Percentiles rank a stretch among this genome's conserved stretches.
These are phyloP conservation scores for Hydra vulgaris DNA, from an alignment of 30 jellyfish, hydroid and myxozoan species.

Conservation along the genomic window DNA sequence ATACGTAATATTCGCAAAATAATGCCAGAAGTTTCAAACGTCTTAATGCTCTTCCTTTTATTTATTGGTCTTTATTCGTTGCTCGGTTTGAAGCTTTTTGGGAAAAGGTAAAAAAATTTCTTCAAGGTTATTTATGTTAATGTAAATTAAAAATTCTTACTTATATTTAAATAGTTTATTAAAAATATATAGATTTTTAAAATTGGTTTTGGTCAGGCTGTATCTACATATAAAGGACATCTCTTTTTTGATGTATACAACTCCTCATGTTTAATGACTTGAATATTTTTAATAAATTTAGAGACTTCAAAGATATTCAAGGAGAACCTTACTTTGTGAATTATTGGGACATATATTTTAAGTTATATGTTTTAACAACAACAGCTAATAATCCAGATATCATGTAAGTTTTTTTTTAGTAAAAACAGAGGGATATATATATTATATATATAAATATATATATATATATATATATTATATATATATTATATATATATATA, in stretches of 20 bases:
- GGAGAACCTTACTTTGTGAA: slow-evolving; percentile 59
- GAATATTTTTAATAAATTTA: too few species aligned
- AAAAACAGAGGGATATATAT: background rate
- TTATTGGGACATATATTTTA: slow-evolving; percentile 69
- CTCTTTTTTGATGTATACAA: too few species aligned
- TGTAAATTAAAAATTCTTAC: too few species aligned
- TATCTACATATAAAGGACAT: too few species aligned
- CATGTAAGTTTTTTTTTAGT: slow-evolving; percentile 43
- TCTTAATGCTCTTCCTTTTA: slow-evolving; percentile 49
- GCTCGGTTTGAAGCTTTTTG: slow-evolving; percentile 78
- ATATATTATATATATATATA: too few species aligned
- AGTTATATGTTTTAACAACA: slow-evolving; percentile 75
- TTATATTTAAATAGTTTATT: too few species aligned
- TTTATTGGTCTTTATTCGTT: slow-evolving; percentile 77
- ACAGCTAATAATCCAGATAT: slow-evolving; percentile 93
- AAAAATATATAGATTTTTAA: too few species aligned
- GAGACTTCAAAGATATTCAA: slow-evolving; percentile 32
- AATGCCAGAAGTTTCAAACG: slow-evolving; percentile 78
- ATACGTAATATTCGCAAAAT: slow-evolving; percentile 80
- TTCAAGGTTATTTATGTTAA: too few species aligned
- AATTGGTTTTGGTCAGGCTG: too few species aligned
- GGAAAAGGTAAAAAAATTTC: slow-evolving; percentile 40
- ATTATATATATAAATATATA: too few species aligned
- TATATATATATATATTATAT: too few species aligned
- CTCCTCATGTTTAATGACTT: too few species aligned